Evolutionary conservation across 2,113 vertebrate species (phyloP), one percentile per base, ranked within the genome.

Genomic region (Lampris incognitus): DNA sequence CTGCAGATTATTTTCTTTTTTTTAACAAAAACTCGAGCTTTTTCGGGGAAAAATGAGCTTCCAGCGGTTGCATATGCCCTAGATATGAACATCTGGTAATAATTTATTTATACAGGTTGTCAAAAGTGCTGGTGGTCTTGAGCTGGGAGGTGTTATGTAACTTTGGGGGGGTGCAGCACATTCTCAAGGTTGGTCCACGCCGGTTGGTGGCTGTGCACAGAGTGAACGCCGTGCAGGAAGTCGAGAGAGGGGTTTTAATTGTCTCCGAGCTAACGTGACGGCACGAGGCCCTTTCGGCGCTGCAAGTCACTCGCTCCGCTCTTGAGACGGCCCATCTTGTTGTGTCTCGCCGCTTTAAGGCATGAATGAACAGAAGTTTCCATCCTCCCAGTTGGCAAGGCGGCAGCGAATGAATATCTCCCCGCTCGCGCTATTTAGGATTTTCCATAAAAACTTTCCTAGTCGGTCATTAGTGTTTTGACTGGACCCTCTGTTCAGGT

Each of bases 71-170:
- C 44, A 62, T 51, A 71, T 82, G 75, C 82, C 66, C 81, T 60
- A 89, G 79, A 90, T 90, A 86, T 70, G 83, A 88, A 86, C 90
- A 91, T 84, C 87, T 90, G 90, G 89, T 89, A 92, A 79, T 72
- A 76, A 91, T 93, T 84, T 91, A 90, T 90, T 91, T 86, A 83
- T 69, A 87, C 73, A 87, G 79, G 78, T 89, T 90, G 89, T 90
- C 89, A 82, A 87, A 72, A 69, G 73, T 84, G 69, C 89, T 83
- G 88, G 91, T 93, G 91, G 86, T 89, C 89, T 84, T 41, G 67
- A 76, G 77, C 71, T 36, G 66, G 61, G 39, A 64, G 69, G 72
- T 68, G 82, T 91, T 89, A 88, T 84, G 86, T 86, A 91, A 91
- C 80, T 84, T 76, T 67, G 72, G 72, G 74, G 72, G 74, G 81